Base-by-base conservation (phyloP, 1,140 invertebrate genomes). In the Ladona fulva region DNA sequence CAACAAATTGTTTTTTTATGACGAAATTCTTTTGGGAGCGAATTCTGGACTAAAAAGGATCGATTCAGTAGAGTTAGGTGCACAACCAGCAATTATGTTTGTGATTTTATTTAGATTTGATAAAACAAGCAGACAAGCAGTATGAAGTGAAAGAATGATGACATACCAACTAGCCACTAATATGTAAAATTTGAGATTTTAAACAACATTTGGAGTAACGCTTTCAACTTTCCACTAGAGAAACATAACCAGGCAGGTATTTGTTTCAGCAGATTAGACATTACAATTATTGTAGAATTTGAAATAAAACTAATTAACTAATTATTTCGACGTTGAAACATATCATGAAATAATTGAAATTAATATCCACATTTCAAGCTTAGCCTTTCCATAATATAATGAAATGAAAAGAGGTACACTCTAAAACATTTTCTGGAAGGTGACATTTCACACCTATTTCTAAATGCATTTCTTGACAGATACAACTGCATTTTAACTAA, bases 131-230 rank as follows among this genome's bases (percentile, higher is more conserved):
- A 16, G n/a, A 19, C 14, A 66, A 66, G 52, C 52, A 66, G 52
- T 66, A 66, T 66, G 52, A 66, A 16, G 52, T 66, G 52, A 66
- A 66, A 66, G 52, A 66, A 66, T 66, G 52, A 66, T 66, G 52
- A 66, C 52, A 66, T 66, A 66, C 52, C 52, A 66, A 66, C 52
- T 66, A 66, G 52, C 52, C 52, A 66, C 52, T 66, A 66, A 66
- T 66, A 66, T 16, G 52, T 66, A 66, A 66, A 66, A 66, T 66
- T 37, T 37, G 29, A 37, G 29, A 37, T 37, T 66, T 66, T 66
- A 66, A 66, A 66, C n/a, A 66, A 66, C 52, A 66, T 66, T 66
- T 66, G 52, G n/a, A 66, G 52, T 66, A 19, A 66, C 52, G 52
- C 52, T 66, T 66, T 66, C n/a, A 19, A 19, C n/a, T 19, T 16